phyloP scores from a whole-genome alignment of 2,113 vertebrate genomes.

The Ctenodactylus gundi region DNA sequence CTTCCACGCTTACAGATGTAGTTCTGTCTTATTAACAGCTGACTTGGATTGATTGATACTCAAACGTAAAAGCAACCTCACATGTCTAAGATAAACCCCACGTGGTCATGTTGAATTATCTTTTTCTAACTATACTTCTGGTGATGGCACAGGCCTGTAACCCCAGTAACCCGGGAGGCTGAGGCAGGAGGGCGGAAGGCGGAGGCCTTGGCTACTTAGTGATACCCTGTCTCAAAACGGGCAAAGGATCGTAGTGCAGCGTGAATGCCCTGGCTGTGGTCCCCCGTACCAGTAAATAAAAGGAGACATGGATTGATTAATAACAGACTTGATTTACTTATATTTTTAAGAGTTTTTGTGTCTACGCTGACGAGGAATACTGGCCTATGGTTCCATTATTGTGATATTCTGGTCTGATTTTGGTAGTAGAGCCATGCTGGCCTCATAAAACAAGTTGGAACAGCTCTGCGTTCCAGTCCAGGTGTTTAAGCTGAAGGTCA shows the following conservation, averaged over 20 bases:
- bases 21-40: not conserved
- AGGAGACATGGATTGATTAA: no score
- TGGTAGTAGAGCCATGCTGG: not conserved
- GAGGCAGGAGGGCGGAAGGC: no score
- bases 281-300: no score
- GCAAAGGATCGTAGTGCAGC: no score
- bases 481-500: not conserved
- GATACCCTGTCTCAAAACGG: no score
- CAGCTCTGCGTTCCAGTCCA: not conserved
- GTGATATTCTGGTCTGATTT: not conserved
- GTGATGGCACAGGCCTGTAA: no score
- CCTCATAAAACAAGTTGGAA: not conserved
- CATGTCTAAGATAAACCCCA: not conserved
- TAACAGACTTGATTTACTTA: not conserved
- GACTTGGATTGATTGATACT: constrained; percentile 3
- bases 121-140: not conserved
- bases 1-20: not conserved
- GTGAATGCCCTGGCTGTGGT: no score
- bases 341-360: constrained; percentile 9
- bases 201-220: no score
- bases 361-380: not conserved
- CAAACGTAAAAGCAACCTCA: not conserved
- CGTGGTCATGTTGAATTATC: not conserved
- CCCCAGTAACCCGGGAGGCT: no score
- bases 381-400: not conserved